phyloP scores from a whole-genome alignment of 2,888 invertebrate species.

The Papilio protenor region DNA sequence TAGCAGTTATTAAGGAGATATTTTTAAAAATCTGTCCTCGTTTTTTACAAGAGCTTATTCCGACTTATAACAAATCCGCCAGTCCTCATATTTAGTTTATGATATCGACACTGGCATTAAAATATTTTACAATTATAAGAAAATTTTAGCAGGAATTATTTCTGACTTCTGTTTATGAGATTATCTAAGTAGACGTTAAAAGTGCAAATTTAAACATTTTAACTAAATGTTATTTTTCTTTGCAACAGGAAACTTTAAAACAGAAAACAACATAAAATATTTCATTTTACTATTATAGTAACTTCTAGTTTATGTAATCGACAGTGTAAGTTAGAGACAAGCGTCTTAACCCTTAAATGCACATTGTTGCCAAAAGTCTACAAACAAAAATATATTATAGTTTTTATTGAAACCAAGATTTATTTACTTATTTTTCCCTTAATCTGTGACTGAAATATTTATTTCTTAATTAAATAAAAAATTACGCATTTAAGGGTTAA shows the following conservation, averaged over 20 bases:
- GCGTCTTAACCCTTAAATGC: no score
- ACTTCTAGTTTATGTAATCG: no score
- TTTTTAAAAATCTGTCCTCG: conserved; percentile 14
- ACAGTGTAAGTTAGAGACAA: no score
- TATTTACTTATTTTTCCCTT: no score
- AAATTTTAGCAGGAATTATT: background rate
- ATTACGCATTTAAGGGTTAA: no score
- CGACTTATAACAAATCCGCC: background rate
- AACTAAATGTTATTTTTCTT: background rate
- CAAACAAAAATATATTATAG: no score
- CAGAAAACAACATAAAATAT: background rate
- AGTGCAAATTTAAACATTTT: background rate
- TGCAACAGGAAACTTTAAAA: background rate
- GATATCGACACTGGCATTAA: background rate
- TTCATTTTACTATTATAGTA: no score
- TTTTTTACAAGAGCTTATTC: conserved; percentile 10
- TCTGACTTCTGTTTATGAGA: background rate
- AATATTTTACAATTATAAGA: background rate
- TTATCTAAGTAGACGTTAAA: background rate
- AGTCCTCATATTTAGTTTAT: background rate
- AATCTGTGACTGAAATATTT: no score
- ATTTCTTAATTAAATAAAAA: no score
- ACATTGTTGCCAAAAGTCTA: no score
- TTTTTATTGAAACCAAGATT: no score
- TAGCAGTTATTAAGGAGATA: conserved; percentile 14